Base-by-base conservation (phyloP, 30 jellyfish, hydroid and myxozoan genomes). In the Aurelia sp. region DNA sequence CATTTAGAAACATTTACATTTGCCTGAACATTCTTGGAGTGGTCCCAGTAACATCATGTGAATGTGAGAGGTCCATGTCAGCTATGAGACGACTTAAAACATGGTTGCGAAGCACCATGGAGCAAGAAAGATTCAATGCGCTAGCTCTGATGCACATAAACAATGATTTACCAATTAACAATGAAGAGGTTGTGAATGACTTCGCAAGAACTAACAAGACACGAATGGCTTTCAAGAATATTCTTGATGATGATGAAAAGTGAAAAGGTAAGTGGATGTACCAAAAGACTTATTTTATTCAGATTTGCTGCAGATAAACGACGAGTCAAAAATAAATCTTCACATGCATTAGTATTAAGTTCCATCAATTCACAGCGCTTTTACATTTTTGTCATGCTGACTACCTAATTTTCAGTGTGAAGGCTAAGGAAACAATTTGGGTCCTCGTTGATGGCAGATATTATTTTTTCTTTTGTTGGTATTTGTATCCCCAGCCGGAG, bases 21-120 rank as follows among this genome's bases (percentile, higher is more conserved):
- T 86, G 71, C 16, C 65, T 90, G 67, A 61, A 55, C 27, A 90
- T 90, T 27, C 67, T 90, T 13, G 96, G 83, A 18, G 66, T 91
- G 31, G 50, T 84, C 33, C 96, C 97, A 12, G 86, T 90, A 52
- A 90, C 89, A 17, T 35, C 96, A 13, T 84, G 97, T 64, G 76
- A 58, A 53, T 84, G 93, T 66, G 97, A 90, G 66, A 60, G 97
- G 55, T 62, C 89, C 27, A 63, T 79, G 52, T 88, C 84, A 17
- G 78, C 81, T 16, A 27, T 88, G 73, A 68, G 84, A 44, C 87
- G 89, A 19, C 73, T 88, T 20, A 88, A 88, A 73, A 76, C 84
- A 10, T 79, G 71, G 71, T 44, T 67, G 35, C 84, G 93, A 66
- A 66, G 89, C 61, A 79, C 89, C 21, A 79, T 79, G 89, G 6